Conservation (phyloP, 2,113 vertebrate species). For the Ammodramus savannarum region DNA sequence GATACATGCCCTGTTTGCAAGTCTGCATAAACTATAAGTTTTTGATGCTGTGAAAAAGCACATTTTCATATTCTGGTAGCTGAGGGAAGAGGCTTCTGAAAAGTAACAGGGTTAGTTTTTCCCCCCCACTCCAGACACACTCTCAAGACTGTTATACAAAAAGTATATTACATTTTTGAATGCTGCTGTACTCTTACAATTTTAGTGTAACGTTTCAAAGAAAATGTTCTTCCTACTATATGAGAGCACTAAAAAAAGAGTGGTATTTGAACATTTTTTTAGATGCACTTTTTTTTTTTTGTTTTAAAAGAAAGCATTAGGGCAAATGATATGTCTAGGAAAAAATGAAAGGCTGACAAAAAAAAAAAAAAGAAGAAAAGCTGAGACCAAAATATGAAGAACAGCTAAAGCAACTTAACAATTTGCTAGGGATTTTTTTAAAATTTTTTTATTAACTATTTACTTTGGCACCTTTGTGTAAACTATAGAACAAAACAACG, state of each 20-base stretch:
- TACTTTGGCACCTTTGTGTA: constrained; percentile 71
- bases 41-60: constrained; percentile 65
- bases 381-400: constrained; percentile 52
- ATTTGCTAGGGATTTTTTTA: neutral
- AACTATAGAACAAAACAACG: constrained; percentile 67
- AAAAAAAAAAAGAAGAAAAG: neutral
- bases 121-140: constrained; percentile 47
- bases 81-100: constrained; percentile 59
- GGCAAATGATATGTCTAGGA: constrained; percentile 51
- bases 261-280: constrained; percentile 40
- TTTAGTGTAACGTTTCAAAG: constrained; percentile 60
- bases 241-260: constrained; percentile 57
- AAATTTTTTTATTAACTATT: constrained; percentile 31
- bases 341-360: constrained; percentile 22
- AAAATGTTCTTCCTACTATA: constrained; percentile 52
- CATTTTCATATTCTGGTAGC: constrained; percentile 52
- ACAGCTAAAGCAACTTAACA: constrained; percentile 55
- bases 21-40: constrained; percentile 61
- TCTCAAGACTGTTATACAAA: constrained; percentile 69
- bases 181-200: constrained; percentile 74
- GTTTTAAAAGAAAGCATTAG: constrained; percentile 49
- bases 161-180: constrained; percentile 75
- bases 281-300: constrained; percentile 30
- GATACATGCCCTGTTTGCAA: constrained; percentile 67
- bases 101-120: constrained; percentile 53